Conservation (phyloP, 2,888 invertebrate genomes). For the Ischnus inquisitorius region DNA sequence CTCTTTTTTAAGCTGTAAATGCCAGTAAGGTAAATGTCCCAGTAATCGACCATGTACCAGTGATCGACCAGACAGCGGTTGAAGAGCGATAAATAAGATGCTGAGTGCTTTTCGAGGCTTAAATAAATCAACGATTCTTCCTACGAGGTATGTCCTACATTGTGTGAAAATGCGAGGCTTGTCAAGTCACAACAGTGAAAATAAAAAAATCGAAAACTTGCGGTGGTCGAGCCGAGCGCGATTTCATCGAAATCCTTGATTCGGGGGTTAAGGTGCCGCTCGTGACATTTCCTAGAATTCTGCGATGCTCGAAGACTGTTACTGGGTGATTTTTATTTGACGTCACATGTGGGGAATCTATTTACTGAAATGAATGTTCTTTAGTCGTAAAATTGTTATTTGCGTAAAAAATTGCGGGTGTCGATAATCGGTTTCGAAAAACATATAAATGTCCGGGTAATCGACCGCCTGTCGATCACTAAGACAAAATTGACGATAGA, state of each 20-base stretch:
- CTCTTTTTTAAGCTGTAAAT: too few species aligned
- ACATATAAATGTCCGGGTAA: too few species aligned
- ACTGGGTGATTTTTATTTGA: constrained; percentile 15
- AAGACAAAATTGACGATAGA: too few species aligned
- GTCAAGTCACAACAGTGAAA: background rate
- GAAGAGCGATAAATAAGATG: background rate
- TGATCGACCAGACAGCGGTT: background rate
- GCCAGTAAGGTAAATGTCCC: too few species aligned
- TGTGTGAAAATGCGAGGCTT: constrained; percentile 9
- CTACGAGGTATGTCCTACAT: constrained; percentile 12
- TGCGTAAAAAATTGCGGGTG: constrained; percentile 23
- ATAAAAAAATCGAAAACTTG: constrained; percentile 19
- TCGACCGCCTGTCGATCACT: too few species aligned
- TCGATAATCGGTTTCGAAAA: background rate
- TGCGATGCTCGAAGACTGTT: background rate
- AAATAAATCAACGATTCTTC: too few species aligned
- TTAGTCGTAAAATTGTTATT: constrained; percentile 8
- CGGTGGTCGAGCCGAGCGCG: constrained; percentile 12
- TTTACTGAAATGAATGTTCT: constrained; percentile 11
- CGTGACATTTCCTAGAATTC: too few species aligned
- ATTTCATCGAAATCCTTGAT: background rate
- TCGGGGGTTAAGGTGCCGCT: constrained; percentile 2
- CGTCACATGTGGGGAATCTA: constrained; percentile 2
- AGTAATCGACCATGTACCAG: too few species aligned
- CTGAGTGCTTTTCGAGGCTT: background rate